Percentiles rank a stretch among this genome's conserved stretches.
These are phyloP conservation scores for Craterocephalus amniculus DNA, from an alignment of 2,797 vertebrate genomes.

Conservation along the genomic window DNA sequence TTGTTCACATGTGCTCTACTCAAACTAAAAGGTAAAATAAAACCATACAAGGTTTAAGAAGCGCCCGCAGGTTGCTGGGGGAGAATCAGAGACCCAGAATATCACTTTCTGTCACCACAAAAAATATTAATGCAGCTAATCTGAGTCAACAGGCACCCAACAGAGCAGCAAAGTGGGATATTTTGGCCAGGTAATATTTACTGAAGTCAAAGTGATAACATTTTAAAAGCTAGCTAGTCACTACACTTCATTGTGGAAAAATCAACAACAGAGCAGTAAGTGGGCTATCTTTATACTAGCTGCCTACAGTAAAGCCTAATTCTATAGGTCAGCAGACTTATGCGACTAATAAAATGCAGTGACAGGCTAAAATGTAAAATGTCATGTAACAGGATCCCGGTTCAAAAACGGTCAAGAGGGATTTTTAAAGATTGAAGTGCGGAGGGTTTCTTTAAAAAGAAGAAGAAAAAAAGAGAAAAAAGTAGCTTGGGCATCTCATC, in stretches of 20 bases:
- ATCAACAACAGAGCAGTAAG: conserved; percentile 25
- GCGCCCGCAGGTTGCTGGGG: conserved; percentile 71
- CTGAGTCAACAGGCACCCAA: conserved; percentile 58
- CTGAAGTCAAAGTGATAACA: conserved; percentile 54
- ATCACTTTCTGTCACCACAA: conserved; percentile 49
- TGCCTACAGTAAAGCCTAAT: conserved; percentile 22
- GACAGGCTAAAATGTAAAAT: conserved; percentile 52
- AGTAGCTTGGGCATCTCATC: conserved; percentile 49
- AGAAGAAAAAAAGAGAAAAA: conserved; percentile 39
- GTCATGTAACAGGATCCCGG: conserved; percentile 44
- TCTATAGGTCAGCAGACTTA: conserved; percentile 33
- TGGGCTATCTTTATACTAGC: conserved; percentile 41
- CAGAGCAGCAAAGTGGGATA: conserved; percentile 40
- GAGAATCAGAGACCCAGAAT: conserved; percentile 55
- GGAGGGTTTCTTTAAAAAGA: conserved; percentile 75
- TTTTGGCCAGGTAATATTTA: conserved; percentile 60
- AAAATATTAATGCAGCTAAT: conserved; percentile 55
- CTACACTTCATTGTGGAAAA: conserved; percentile 53
- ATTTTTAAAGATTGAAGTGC: conserved; percentile 63
- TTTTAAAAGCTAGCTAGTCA: conserved; percentile 64
- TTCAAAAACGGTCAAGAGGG: conserved; percentile 54
- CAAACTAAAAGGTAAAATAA: conserved; percentile 64
- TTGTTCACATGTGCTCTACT: conserved; percentile 67
- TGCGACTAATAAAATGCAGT: conserved; percentile 47
- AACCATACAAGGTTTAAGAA: conserved; percentile 68